Conservation (phyloP, 1,140 invertebrate genomes). For the Bombus sibiricus region DNA sequence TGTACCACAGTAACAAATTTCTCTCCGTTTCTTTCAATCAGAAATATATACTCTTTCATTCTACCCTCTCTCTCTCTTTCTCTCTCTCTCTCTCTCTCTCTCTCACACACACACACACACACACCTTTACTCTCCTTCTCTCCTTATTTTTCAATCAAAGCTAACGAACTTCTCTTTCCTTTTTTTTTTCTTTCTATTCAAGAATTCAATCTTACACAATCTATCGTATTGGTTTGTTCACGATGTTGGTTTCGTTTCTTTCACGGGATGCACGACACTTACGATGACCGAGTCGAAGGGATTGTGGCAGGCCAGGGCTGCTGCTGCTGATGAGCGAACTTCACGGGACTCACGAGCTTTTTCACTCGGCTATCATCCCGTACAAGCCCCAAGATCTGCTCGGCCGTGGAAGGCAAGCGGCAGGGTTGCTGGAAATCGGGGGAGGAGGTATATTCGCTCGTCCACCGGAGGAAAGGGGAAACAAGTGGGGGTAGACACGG, state of each 20-base stretch:
- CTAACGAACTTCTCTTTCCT: conserved; percentile 18
- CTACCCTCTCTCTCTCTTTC: not conserved
- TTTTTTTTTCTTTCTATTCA: not conserved
- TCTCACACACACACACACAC: not conserved
- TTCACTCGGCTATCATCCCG: conserved; percentile 75
- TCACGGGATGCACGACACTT: conserved; percentile 69
- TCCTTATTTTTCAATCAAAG: conserved; percentile 12
- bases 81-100: not conserved
- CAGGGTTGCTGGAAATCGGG: conserved; percentile 65
- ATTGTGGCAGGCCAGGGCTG: conserved; percentile 82
- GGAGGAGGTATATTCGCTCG: conserved; percentile 61
- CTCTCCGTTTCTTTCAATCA: not conserved
- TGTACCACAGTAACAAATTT: not conserved
- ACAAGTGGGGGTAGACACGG: conserved; percentile 29
- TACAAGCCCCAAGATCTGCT: conserved; percentile 72
- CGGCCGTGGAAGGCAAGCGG: conserved; percentile 74
- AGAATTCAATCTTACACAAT: conserved; percentile 17
- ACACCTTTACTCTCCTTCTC: not conserved
- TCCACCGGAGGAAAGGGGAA: conserved; percentile 29
- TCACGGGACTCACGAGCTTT: conserved; percentile 67
- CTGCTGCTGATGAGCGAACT: conserved; percentile 71
- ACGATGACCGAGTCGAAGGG: conserved; percentile 82
- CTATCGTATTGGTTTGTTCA: not conserved
- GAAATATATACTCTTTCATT: not conserved
- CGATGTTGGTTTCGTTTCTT: conserved; percentile 1